Evolutionary conservation across 2,113 vertebrate species (phyloP), one percentile per base, ranked within the genome.

Genomic region (Machaerirhynchus nigripectus): DNA sequence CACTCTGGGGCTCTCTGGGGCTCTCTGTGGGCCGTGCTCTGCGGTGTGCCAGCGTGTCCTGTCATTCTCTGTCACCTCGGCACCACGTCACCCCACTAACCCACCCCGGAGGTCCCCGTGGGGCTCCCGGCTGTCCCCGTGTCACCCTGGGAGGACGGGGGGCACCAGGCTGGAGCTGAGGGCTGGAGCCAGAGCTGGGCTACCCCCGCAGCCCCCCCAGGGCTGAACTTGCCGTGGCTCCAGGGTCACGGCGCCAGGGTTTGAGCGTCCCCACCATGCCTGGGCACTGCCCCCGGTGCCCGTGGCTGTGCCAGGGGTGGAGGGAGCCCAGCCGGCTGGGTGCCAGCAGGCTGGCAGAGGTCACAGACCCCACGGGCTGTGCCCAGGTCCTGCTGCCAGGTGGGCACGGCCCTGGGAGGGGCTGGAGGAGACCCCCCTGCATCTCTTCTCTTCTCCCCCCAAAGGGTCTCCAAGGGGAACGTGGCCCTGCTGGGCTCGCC

Each of bases 401-500:
- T 1, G 35, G 87, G 85, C 53, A 39, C 83, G 52, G 82, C 57
- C 63, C 61, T 0, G 7, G 55, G 76, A 39, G 63, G 53, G 68
- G 31, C 42, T 1, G 1, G 3, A 4, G 35, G 64, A 63, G 19
- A 6, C 19, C 63, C 31, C 33, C 31, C 35, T 60, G 76, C 47
- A 83, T 53, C 79, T 86, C 73, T 75, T 95, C 55, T 97, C 78
- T 95, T 87, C 68, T 97, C 96, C 96, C 96, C 79, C 92, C 35
- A 2, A 98, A 99, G 99, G 99, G 99, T 96, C 98, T 99, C 70
- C 98, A 98, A 88, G 99, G 99, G 40, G 99, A 99, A 46, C 98
- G 98, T 19, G 99, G 99, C 78, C 85, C 95, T 37, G 35, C 97
- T 0, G 99, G 99, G 71, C 96, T 97, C 10, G 37, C 97, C 0